phyloP scores from a whole-genome alignment of 2,888 invertebrate species.

The Theodoxus fluviatilis region DNA sequence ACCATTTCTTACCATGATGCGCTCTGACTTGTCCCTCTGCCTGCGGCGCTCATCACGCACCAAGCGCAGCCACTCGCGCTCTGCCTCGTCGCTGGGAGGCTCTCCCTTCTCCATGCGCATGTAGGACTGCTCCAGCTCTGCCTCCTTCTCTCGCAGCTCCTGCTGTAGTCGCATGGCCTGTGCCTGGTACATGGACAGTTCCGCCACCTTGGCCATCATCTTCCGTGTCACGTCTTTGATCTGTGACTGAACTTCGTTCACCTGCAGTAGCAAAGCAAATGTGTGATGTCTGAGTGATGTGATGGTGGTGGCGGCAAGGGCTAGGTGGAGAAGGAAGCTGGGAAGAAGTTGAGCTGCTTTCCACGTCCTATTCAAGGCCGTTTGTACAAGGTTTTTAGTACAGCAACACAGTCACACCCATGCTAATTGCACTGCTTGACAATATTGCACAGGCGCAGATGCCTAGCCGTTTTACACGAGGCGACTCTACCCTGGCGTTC shows the following conservation, averaged over 20 bases:
- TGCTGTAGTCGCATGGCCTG: constrained; percentile 61
- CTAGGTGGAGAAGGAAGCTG: no score
- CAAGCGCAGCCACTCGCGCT: constrained; percentile 58
- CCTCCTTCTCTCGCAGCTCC: constrained; percentile 57
- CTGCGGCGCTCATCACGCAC: constrained; percentile 49
- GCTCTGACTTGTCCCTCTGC: constrained; percentile 47
- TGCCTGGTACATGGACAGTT: constrained; percentile 65
- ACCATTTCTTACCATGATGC: constrained; percentile 45
- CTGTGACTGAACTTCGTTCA: constrained; percentile 59
- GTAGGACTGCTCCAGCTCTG: constrained; percentile 61
- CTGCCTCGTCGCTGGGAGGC: constrained; percentile 59
- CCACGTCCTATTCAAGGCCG: no score
- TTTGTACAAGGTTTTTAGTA: no score
- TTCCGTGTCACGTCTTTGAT: constrained; percentile 64
- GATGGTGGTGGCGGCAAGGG: no score
- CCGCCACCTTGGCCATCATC: constrained; percentile 66
- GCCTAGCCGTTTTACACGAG: no score
- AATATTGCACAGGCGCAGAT: no score
- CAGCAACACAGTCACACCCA: no score
- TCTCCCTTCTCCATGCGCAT: constrained; percentile 65
- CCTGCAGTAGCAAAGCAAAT: constrained; percentile 40
- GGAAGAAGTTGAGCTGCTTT: no score
- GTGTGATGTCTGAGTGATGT: no score
- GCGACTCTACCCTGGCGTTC: no score
- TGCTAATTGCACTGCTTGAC: no score